Base-by-base conservation (phyloP, 2,113 vertebrate genomes). In the Vireo altiloquus region DNA sequence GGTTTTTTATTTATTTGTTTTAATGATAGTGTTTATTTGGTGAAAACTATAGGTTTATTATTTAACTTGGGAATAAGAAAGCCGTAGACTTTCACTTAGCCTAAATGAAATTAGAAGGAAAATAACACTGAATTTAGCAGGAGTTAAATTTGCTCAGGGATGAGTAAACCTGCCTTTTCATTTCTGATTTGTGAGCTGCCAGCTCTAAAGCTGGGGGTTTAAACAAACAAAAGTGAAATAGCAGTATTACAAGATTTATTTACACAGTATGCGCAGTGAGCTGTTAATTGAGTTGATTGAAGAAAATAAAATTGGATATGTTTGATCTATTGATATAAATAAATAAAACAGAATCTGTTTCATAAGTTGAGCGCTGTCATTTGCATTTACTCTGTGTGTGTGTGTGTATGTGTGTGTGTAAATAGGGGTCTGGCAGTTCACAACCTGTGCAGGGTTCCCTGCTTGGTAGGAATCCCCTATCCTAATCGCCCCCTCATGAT, bases 271-370 rank as follows among this genome's bases (percentile, higher is more conserved):
- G 72, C 84, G 24, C 84, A 92, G 52, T 61, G 81, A 89, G 77
- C 84, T 94, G 39, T 88, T 97, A 96, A 91, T 71, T 46, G 53
- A 63, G 33, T 57, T 88, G 75, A 37, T 61, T 94, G 94, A 92
- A 49, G 72, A 84, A 92, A 93, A 80, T 46, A 91, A 94, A 93
- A 87, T 68, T 40, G 25, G 47, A 3, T 90, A 13, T 89, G 57
- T 91, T 86, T 82, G 64, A 46, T 82, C 44, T 76, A 82, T 84
- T 83, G 69, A 50, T 78, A 79, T 13, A 76, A 91, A 78, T 63
- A 93, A 89, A 87, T 72, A 81, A 90, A 79, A 3, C 25, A 3
- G 4, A 85, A 64, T 90, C 78, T 61, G 40, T 76, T 93, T 89
- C 33, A 2, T 81, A 82, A 81, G 39, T 64, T 82, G 37, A 84